Conservation (phyloP, 1,140 invertebrate species). For the Bombus pyrosoma region DNA sequence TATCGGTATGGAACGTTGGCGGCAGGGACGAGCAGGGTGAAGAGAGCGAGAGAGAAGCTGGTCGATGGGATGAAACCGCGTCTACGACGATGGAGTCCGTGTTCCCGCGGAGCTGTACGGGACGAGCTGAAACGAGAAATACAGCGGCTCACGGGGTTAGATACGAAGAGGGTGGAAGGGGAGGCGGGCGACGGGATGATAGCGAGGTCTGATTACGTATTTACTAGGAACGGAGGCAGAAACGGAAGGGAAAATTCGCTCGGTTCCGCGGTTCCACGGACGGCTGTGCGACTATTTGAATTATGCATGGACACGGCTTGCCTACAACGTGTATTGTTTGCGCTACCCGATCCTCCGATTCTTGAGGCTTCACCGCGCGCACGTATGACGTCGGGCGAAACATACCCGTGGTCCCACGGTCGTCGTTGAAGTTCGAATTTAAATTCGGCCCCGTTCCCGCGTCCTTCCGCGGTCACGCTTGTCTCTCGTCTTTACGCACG, state of each 20-base stretch:
- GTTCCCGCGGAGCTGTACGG: constrained; percentile 36
- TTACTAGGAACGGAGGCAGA: constrained; percentile 79
- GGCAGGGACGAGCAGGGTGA: constrained; percentile 18
- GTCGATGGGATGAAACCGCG: constrained; percentile 52
- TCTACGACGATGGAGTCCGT: constrained; percentile 52
- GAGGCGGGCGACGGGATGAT: constrained; percentile 64
- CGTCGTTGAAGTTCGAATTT: constrained; percentile 34
- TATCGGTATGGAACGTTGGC: constrained; percentile 64
- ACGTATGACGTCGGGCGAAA: constrained; percentile 59
- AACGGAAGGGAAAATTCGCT: constrained; percentile 81
- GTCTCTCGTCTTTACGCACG: not conserved
- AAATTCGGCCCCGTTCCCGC: constrained; percentile 13
- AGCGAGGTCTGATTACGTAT: constrained; percentile 82
- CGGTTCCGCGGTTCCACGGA: constrained; percentile 72
- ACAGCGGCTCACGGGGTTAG: constrained; percentile 31
- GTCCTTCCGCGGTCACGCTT: not conserved
- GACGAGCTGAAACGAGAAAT: constrained; percentile 53
- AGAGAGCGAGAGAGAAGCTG: constrained; percentile 20
- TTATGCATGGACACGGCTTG: constrained; percentile 83
- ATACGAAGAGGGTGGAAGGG: not conserved
- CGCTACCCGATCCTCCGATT: constrained; percentile 79
- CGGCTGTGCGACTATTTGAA: constrained; percentile 81
- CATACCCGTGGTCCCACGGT: constrained; percentile 55
- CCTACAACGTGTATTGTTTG: constrained; percentile 82
- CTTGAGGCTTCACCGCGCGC: constrained; percentile 73